phyloP scores from a whole-genome alignment of 2,888 invertebrate species.

The Morpho deidamia region DNA sequence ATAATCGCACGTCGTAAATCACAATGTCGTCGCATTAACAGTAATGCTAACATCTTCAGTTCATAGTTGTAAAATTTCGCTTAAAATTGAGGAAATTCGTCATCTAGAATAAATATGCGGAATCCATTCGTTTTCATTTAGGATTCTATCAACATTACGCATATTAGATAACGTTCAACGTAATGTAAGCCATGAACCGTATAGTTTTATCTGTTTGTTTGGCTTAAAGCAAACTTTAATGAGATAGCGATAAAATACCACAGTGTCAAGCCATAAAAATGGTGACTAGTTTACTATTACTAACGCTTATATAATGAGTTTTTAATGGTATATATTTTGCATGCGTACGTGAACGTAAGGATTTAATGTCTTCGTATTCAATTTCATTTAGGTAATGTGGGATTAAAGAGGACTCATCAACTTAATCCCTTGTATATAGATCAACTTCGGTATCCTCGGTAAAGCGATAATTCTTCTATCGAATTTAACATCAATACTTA shows the following conservation, averaged over 20 bases:
- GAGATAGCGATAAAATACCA: slow-evolving; percentile 8
- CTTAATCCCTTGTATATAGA: no score
- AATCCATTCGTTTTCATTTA: no score
- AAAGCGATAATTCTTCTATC: no score
- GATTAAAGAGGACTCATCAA: no score
- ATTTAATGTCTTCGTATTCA: no score
- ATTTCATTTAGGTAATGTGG: no score
- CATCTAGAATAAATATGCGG: not conserved
- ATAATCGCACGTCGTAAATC: not conserved
- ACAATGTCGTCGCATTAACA: not conserved
- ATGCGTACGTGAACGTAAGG: not conserved
- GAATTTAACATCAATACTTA: no score
- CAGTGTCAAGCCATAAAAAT: not conserved
- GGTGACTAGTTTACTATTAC: not conserved
- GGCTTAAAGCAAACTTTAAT: slow-evolving; percentile 6
- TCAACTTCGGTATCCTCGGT: no score
- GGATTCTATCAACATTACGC: no score
- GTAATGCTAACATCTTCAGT: not conserved
- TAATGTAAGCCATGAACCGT: not conserved
- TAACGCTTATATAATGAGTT: not conserved
- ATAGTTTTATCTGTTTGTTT: slow-evolving; percentile 8
- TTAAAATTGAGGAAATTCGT: not conserved
- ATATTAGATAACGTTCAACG: slow-evolving; percentile 1
- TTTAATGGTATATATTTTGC: not conserved
- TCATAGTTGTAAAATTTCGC: not conserved